Evolutionary conservation across 1,140 invertebrate species (phyloP).

Genomic region (Drosophila baimaii): DNA sequence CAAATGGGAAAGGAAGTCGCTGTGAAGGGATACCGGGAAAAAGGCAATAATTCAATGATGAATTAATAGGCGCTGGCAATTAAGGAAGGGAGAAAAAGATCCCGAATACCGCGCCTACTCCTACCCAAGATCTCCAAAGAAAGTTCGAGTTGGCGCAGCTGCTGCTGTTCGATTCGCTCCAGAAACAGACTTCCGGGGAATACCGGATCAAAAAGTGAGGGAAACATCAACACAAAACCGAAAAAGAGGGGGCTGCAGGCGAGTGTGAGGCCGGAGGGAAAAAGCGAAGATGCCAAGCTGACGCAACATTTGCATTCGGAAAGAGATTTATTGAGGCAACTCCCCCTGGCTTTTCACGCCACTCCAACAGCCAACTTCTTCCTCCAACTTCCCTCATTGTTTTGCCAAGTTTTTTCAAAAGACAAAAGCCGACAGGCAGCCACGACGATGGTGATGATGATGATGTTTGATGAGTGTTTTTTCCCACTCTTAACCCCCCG

Average conservation of each 20-base stretch:
- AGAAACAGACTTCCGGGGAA: slow-evolving; percentile 74
- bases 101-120: no score
- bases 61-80: slow-evolving; percentile 72
- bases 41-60: slow-evolving; percentile 69
- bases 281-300: slow-evolving; percentile 47
- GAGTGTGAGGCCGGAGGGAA: slow-evolving; percentile 2
- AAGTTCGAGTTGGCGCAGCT: slow-evolving; percentile 60
- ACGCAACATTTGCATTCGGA: slow-evolving; percentile 79
- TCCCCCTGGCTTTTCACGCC: slow-evolving; percentile 21
- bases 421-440: slow-evolving; percentile 19
- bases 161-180: slow-evolving; percentile 56
- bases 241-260: slow-evolving; percentile 9
- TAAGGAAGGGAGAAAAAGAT: slow-evolving; percentile 37
- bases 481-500: slow-evolving; percentile 28
- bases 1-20: slow-evolving; percentile 42
- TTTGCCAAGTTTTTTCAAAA: slow-evolving; percentile 23
- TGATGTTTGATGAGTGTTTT: slow-evolving; percentile 50
- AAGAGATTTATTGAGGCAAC: slow-evolving; percentile 73
- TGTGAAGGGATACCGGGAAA: slow-evolving; percentile 31
- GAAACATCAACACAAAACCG: slow-evolving; percentile 57
- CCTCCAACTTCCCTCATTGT: slow-evolving; percentile 12
- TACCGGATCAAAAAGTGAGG: slow-evolving; percentile 44
- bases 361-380: slow-evolving; percentile 52
- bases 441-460: background rate
- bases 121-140: slow-evolving; percentile 22